phyloP scores from a whole-genome alignment of 2,113 vertebrate species.

The Enhydra lutris region DNA sequence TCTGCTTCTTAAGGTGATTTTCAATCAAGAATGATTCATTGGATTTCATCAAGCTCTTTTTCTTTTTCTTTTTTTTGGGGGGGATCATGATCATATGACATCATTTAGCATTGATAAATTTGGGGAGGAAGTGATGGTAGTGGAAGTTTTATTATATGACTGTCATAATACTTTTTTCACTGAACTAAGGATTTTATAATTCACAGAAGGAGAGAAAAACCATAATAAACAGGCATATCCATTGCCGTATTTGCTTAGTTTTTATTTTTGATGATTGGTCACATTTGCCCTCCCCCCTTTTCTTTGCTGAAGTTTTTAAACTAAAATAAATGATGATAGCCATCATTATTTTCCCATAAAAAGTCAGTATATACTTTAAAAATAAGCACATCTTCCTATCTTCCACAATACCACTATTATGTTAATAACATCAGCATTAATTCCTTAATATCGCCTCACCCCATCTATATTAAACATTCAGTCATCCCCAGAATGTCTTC shows the following conservation, averaged over 20 bases:
- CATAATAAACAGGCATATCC: not conserved
- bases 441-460: not conserved
- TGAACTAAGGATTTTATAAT: not conserved
- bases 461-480: not conserved
- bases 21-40: not conserved
- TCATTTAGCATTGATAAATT: not conserved
- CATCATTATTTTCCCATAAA: not conserved
- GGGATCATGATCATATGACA: not conserved
- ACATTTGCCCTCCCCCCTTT: not conserved
- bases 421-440: not conserved
- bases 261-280: not conserved
- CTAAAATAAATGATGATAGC: not conserved
- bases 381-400: not conserved
- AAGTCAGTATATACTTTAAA: not conserved
- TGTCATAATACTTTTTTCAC: not conserved
- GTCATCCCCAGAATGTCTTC: not conserved
- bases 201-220: not conserved
- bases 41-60: not conserved
- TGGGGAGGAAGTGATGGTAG: not conserved
- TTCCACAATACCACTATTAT: not conserved
- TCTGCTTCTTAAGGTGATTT: not conserved
- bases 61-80: not conserved
- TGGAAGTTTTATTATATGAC: not conserved
- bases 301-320: not conserved
- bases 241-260: not conserved